Evolutionary conservation across 2,797 vertebrate species (phyloP).

Genomic region (Petrocephalus schoutedeni): DNA sequence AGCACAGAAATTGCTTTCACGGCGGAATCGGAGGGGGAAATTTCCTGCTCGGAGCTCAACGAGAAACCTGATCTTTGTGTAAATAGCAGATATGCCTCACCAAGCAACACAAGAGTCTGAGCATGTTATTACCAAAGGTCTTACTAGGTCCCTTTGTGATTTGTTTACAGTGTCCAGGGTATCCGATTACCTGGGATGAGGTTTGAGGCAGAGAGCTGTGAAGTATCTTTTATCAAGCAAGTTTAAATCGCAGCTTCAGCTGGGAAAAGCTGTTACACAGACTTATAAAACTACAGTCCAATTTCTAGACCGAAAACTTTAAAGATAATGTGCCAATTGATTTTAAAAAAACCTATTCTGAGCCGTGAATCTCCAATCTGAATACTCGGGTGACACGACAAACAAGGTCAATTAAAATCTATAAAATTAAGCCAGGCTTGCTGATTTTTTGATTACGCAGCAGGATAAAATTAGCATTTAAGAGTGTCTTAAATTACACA

Average conservation of each 20-base stretch:
- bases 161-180: slow-evolving; percentile 27
- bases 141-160: slow-evolving; percentile 34
- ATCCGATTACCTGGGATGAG: slow-evolving; percentile 12
- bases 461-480: neutral
- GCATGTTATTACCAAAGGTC: neutral
- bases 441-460: neutral
- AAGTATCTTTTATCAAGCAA: slow-evolving; percentile 18
- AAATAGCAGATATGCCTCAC: slow-evolving; percentile 23
- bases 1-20: neutral
- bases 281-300: slow-evolving; percentile 18
- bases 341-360: neutral
- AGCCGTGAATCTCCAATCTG: neutral
- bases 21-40: neutral
- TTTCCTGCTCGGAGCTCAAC: neutral
- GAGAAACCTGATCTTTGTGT: neutral
- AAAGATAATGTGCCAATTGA: neutral
- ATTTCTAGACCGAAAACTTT: neutral
- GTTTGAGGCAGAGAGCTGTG: slow-evolving; percentile 34
- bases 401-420: neutral
- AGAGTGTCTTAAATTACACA: neutral
- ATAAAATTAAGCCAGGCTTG: neutral
- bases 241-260: neutral
- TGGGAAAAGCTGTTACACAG: slow-evolving; percentile 44
- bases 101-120: slow-evolving; percentile 24
- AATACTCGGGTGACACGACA: neutral